Evolutionary conservation across 2,888 invertebrate species (phyloP), one percentile per base, ranked within the genome.

Genomic region (Lasioglossum figueresi): DNA sequence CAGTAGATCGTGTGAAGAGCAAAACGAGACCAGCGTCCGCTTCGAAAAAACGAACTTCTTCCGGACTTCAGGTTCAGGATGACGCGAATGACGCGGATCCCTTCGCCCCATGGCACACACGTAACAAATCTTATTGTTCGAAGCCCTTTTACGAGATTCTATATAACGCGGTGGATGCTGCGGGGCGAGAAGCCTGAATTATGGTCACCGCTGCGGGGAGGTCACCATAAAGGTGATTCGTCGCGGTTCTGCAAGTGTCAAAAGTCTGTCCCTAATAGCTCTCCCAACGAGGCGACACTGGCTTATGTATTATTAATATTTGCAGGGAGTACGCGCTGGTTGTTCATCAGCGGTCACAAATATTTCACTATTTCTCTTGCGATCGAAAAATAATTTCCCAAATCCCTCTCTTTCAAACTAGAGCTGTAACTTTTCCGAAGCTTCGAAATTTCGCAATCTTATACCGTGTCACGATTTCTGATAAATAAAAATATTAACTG

Each of bases 201-300:
- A 94, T 92, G 91, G 90, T 91, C 86, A 85, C 77, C 79, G 90
- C 82, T 91, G 88, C 91, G 90, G 92, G 92, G 92, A 91, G 90
- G 83, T 83, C 80, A 88, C 91, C 90, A 93, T 94, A 94, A 95
- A 94, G 93, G 91, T 91, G 90, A 95, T 95, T 94, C 94, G 95
- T 92, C 91, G 90, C 93, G 94, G 93, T 93, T 93, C 93, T 93
- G 94, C 94, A 94, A 94, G 95, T 95, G 94, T 94, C 94, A 93
- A 94, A 94, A 95, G 94, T 93, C 88, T 90, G 85, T 81, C 88
- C 88, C 91, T 93, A 93, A 93, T 93, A 92, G 90, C 90, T 82
- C 72, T 80, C 82, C 63, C 84, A 86, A 89, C 88, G 89, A 91
- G 90, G 88, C 91, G 89, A 89, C 90, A 88, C 86, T 88, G 89